Evolutionary conservation across 2,888 invertebrate genomes (phyloP).

Genomic region (Euproctis similis): DNA sequence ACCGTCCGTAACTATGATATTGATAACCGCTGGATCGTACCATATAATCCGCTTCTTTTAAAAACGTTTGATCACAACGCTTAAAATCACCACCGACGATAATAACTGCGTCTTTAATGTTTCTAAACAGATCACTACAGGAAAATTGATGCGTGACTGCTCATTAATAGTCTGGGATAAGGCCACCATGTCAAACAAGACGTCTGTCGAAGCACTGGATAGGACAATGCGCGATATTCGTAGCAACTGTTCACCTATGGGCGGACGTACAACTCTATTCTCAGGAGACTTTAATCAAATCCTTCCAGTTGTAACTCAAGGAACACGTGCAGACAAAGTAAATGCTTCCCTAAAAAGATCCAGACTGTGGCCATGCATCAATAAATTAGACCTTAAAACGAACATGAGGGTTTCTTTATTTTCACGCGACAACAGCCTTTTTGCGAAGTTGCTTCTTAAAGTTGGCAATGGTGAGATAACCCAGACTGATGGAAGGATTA

Average conservation of each 20-base stretch:
- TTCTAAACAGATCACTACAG: neutral
- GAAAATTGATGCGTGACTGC: neutral
- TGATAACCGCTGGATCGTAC: neutral
- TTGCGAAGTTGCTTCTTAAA: slow-evolving; percentile 22
- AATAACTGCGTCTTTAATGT: neutral
- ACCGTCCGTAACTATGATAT: neutral
- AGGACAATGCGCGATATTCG: neutral
- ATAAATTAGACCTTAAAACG: slow-evolving; percentile 25
- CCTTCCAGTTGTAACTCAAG: slow-evolving; percentile 22
- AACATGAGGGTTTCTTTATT: slow-evolving; percentile 19
- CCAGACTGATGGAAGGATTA: slow-evolving; percentile 22
- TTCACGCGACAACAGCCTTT: slow-evolving; percentile 21
- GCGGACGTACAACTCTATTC: slow-evolving; percentile 21
- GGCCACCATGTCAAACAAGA: neutral
- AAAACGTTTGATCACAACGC: too few relatives aligned
- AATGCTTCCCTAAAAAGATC: slow-evolving; percentile 22
- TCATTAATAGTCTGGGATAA: too few relatives aligned
- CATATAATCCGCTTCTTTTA: too few relatives aligned
- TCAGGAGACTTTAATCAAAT: slow-evolving; percentile 22
- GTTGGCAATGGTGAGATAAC: slow-evolving; percentile 24
- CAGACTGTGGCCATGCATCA: slow-evolving; percentile 19
- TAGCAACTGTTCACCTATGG: slow-evolving; percentile 18
- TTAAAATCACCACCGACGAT: too few relatives aligned
- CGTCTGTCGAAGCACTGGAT: neutral
- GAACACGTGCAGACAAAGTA: slow-evolving; percentile 22